phyloP scores from a whole-genome alignment of 2,888 invertebrate species.

The Platycheirus rosarum region DNA sequence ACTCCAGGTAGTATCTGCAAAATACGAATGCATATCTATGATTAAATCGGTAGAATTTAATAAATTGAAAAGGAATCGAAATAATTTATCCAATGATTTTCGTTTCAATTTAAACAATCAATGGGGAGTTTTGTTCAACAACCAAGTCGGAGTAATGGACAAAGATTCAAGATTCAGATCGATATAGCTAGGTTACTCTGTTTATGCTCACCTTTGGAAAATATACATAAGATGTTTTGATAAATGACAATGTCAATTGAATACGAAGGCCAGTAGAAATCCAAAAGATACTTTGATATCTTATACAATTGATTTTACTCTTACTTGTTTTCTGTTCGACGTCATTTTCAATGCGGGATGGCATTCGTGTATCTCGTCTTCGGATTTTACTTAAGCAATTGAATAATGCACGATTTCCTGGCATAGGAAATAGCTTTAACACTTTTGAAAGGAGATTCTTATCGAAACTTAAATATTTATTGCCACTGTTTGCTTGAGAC shows the following conservation, averaged over 20 bases:
- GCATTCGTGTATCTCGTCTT: constrained; percentile 16
- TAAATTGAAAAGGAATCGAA: constrained; percentile 29
- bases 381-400: constrained; percentile 35
- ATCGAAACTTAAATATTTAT: constrained; percentile 55
- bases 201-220: background rate
- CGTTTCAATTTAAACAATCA: constrained; percentile 26
- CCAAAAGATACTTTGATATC: constrained; percentile 19
- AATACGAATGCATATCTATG: background rate
- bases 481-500: constrained; percentile 12
- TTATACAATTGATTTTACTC: constrained; percentile 43
- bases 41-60: constrained; percentile 5
- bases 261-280: constrained; percentile 13
- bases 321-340: constrained; percentile 7
- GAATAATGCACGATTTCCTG: constrained; percentile 54
- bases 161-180: constrained; percentile 55
- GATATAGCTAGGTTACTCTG: background rate
- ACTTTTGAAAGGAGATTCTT: constrained; percentile 46
- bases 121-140: constrained; percentile 36
- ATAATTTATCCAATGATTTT: constrained; percentile 48
- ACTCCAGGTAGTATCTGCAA: background rate
- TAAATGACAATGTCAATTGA: constrained; percentile 62
- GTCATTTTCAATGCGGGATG: constrained; percentile 3
- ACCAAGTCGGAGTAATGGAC: constrained; percentile 8
- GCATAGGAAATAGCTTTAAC: constrained; percentile 32
- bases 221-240: constrained; percentile 53